A percentile compares a stretch with the other conserved stretches of the same genome.
Conservation (phyloP, 2,888 invertebrate species). For the Calliopum simillimum region DNA sequence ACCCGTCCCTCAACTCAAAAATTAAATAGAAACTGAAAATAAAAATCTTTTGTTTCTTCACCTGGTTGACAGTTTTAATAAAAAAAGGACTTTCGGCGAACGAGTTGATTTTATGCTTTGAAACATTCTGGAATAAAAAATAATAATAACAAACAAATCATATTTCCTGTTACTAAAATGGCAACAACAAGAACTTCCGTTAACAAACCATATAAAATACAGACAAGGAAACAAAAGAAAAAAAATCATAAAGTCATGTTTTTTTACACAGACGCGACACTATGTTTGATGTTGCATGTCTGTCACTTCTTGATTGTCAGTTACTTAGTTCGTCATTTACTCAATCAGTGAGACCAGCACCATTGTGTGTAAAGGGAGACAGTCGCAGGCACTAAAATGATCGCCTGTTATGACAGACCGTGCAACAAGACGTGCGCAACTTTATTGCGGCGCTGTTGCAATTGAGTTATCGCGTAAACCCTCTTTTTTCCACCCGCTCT, state of each 20-base stretch:
- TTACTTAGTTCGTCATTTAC: constrained; percentile 44
- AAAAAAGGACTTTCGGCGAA: constrained; percentile 8
- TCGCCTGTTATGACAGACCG: constrained; percentile 34
- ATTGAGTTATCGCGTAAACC: constrained; percentile 22
- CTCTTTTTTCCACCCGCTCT: constrained; percentile 22
- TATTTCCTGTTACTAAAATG: constrained; percentile 12
- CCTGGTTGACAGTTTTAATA: neutral
- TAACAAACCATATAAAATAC: constrained; percentile 31
- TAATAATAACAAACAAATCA: constrained; percentile 28
- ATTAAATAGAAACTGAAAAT: neutral
- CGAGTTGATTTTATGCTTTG: constrained; percentile 20
- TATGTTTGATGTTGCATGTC: constrained; percentile 51
- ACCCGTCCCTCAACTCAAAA: constrained; percentile 19
- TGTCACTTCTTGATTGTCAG: constrained; percentile 58
- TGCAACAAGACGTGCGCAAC: neutral
- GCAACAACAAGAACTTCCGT: constrained; percentile 37
- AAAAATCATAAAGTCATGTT: constrained; percentile 61
- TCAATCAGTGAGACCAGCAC: constrained; percentile 33
- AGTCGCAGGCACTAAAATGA: constrained; percentile 21
- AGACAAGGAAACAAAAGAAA: constrained; percentile 6
- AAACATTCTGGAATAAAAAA: neutral
- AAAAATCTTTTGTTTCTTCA: neutral
- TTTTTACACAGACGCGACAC: constrained; percentile 56
- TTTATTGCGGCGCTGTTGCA: neutral
- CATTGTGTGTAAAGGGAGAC: too few species aligned